Evolutionary conservation across 2,797 vertebrate genomes (phyloP), one percentile per base, ranked within the genome.

Genomic region (Odontamblyopus lacepedii): DNA sequence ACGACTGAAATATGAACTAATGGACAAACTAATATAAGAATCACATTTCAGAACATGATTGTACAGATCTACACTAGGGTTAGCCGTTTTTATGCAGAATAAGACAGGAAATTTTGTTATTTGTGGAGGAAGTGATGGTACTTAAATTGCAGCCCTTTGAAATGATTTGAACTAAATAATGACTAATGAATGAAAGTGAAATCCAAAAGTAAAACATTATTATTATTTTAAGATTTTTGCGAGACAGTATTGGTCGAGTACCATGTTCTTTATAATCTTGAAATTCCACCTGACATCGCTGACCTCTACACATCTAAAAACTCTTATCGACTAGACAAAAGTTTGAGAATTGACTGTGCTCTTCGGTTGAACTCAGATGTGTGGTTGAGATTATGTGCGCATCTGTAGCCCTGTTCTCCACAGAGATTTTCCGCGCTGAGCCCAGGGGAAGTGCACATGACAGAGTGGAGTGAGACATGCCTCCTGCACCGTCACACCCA

Each of bases 401-500:
- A 19, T 69, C 55, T 72, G 9, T 32, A 44, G 48, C 44, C 69
- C 55, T 38, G 51, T 69, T 71, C 71, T 51, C 44, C 64, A 12
- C 16, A 48, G 55, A 16, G 63, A 16, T 71, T 74, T 63, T 56
- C 55, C 60, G 0, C 32, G 0, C 60, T 67, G 56, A 78, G 69
- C 60, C 55, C 51, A 4, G 44, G 50, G 65, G 84, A 80, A 59
- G 51, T 29, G 41, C 61, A 74, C 55, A 77, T 32, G 62, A 44
- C 53, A 57, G 65, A 59, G 41, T 32, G 65, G 16, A 71, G 11
- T 11, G 59, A 74, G 29, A 61, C 41, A 70, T 80, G 77, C 75
- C 68, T 82, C 67, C 66, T n/a, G 51, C 59, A 32, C 69, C 18
- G 59, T 82, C 75, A 85, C 30, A 15, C 75, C 9, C 68, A 80